Percentiles rank a stretch among this genome's conserved stretches.
phyloP scores from a whole-genome alignment of 2,797 vertebrate species.

The Spinus pinus region DNA sequence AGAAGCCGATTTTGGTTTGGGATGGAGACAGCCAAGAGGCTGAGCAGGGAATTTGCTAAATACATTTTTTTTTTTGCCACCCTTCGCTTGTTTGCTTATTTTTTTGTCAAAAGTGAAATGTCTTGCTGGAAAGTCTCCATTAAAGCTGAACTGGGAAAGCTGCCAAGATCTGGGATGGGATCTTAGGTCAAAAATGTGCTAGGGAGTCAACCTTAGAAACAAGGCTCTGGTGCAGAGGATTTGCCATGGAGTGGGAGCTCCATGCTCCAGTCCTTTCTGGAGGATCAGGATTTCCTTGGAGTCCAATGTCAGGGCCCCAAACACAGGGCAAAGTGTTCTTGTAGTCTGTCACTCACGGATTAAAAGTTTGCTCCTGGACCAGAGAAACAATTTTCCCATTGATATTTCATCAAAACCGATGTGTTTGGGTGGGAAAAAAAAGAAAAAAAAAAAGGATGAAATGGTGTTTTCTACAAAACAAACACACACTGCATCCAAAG shows the following conservation, averaged over 20 bases:
- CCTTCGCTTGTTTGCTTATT: not conserved
- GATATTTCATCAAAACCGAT: not conserved
- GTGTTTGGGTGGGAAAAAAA: not conserved
- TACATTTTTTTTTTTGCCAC: not conserved
- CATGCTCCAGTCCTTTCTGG: not conserved
- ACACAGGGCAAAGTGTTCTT: not conserved
- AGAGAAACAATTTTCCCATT: not conserved
- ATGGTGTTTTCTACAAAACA: not conserved
- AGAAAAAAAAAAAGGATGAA: not conserved
- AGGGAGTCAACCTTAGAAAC: not conserved
- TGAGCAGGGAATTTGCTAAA: not conserved
- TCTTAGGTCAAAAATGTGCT: not conserved
- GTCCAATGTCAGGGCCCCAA: not conserved
- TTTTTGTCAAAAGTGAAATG: not conserved
- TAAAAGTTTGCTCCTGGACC: not conserved
- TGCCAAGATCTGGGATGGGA: not conserved
- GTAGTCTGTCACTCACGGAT: not conserved
- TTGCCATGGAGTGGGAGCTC: not conserved
- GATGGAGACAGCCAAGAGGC: not conserved
- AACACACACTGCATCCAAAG: not conserved
- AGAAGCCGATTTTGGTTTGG: conserved; percentile 1
- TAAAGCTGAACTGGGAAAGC: not conserved
- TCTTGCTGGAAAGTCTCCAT: conserved; percentile 7
- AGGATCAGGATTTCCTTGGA: not conserved
- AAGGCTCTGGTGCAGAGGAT: not conserved